Evolutionary conservation across 1,140 invertebrate genomes (phyloP), one percentile per base, ranked within the genome.

Genomic region (Campoletis sonorensis): DNA sequence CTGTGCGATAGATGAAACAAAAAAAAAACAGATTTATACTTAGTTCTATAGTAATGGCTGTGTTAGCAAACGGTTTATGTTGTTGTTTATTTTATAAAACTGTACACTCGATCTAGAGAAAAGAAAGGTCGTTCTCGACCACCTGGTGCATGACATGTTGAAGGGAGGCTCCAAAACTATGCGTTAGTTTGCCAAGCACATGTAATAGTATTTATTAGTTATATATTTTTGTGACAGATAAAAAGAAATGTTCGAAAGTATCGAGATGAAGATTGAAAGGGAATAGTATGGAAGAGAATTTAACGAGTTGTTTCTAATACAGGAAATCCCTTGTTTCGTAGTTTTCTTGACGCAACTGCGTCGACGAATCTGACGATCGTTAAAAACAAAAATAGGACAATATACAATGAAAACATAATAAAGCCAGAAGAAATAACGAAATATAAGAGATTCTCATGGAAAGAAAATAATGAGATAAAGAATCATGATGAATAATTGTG

Each of bases 1-100:
- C 23, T 64, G 21, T 27, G 11, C 10, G 23, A 64, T 26, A 23
- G 61, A 33, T 15, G 13, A 64, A 23, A 54, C 11, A 5, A 23
- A 64, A 61, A 61, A 61, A 61, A 23, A 61, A 1, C 58, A n/a
- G 21, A 61, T 18, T n/a, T 54, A 45, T 45, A 45, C 40, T 27
- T 2, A 23, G 61, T 64, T 27, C 61, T 64, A 64, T 64, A 64
- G 61, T 16, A 13, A 27, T 64, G 61, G 61, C 61, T 64, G 61
- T 64, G 61, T 64, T 64, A 64, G 61, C 61, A 11, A 64, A 64
- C 61, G 11, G 18, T 64, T 54, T 54, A n/a, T 54, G 18, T 64
- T 61, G 8, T 61, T 64, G 7, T 64, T 64, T 64, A 23, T 23
- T 64, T 15, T 27, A 10, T 23, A 64, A 64, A 27, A 64, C 13